Conservation (phyloP, 2,888 invertebrate species). For the Ametastegia equiseti region DNA sequence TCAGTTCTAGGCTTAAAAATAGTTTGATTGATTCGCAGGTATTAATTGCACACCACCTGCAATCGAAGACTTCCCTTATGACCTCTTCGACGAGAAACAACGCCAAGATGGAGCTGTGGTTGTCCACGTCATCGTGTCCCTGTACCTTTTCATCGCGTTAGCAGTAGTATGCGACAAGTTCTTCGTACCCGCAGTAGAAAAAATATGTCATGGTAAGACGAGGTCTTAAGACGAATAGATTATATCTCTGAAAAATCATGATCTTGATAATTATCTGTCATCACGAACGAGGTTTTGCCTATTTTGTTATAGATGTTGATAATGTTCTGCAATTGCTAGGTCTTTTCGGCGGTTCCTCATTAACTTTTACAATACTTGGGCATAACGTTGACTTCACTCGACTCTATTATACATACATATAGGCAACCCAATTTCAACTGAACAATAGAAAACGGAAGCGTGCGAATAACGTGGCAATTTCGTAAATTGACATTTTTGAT, state of each 20-base stretch:
- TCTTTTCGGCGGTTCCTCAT: neutral
- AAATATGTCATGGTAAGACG: slow-evolving; percentile 80
- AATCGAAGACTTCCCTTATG: slow-evolving; percentile 81
- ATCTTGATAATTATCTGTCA: neutral
- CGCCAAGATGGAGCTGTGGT: slow-evolving; percentile 80
- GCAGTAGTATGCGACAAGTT: slow-evolving; percentile 84
- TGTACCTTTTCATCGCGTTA: slow-evolving; percentile 82
- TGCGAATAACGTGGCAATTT: slow-evolving; percentile 34
- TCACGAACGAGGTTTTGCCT: neutral
- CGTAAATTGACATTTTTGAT: slow-evolving; percentile 36
- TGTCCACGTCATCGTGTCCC: slow-evolving; percentile 79
- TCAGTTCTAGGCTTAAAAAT: neutral
- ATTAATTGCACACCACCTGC: slow-evolving; percentile 79
- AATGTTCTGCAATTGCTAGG: neutral
- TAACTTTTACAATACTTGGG: neutral
- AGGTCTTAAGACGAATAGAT: neutral
- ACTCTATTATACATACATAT: no score
- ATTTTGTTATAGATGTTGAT: neutral
- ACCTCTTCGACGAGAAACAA: slow-evolving; percentile 79
- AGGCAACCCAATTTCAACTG: slow-evolving; percentile 27
- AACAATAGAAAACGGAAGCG: slow-evolving; percentile 42
- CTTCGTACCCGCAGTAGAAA: slow-evolving; percentile 83
- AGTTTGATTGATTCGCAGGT: slow-evolving; percentile 59
- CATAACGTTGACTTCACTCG: neutral
- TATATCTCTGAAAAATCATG: no score